A percentile compares a stretch with the other conserved stretches of the same genome.
These are phyloP conservation scores for Macroteleia sp. DNA, from an alignment of 2,888 invertebrate species.

Conservation along the genomic window DNA sequence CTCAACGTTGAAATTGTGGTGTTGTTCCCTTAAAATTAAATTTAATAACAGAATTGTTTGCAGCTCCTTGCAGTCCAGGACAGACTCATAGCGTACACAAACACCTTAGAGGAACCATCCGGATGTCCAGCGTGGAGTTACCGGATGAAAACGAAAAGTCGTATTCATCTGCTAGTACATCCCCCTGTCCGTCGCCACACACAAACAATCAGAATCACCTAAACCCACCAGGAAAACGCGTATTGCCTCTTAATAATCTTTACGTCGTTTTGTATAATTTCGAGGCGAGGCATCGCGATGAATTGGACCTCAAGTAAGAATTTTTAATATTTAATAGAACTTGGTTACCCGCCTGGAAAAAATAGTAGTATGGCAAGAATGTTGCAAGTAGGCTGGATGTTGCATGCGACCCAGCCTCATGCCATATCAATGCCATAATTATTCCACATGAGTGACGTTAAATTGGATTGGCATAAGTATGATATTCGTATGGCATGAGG, in stretches of 20 bases:
- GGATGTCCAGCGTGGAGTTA: slow-evolving; percentile 97
- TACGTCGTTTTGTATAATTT: slow-evolving; percentile 98
- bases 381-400: too few relatives aligned
- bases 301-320: slow-evolving; percentile 93
- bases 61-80: slow-evolving; percentile 94
- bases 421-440: too few relatives aligned
- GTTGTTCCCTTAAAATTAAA: too few relatives aligned
- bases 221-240: slow-evolving; percentile 79
- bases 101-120: slow-evolving; percentile 91
- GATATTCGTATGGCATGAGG: too few relatives aligned
- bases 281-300: slow-evolving; percentile 96
- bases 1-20: too few relatives aligned
- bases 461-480: too few relatives aligned
- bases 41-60: too few relatives aligned
- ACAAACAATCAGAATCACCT: slow-evolving; percentile 81
- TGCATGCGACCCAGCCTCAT: too few relatives aligned
- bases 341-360: too few relatives aligned
- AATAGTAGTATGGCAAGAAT: too few relatives aligned
- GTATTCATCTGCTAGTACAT: slow-evolving; percentile 95
- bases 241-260: slow-evolving; percentile 93
- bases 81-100: slow-evolving; percentile 86
- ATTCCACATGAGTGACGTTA: too few relatives aligned
- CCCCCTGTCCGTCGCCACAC: slow-evolving; percentile 95
- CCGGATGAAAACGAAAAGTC: slow-evolving; percentile 96
- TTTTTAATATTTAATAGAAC: too few relatives aligned